Base-by-base conservation (phyloP, 2,113 vertebrate species). In the Gallinago paraguaiae region DNA sequence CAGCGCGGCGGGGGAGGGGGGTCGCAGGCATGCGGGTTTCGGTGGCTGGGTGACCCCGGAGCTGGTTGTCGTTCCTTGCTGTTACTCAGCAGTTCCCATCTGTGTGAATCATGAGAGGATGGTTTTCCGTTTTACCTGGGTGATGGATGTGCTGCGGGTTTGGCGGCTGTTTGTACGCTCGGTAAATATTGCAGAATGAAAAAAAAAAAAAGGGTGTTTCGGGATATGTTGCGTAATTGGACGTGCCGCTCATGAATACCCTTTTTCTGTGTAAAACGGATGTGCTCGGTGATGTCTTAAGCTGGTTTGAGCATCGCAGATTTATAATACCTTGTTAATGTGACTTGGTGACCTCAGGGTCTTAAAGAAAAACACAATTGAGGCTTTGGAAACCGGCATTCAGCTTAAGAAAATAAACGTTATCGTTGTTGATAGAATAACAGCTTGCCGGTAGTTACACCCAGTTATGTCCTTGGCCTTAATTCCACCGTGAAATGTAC, bases 391-490 rank as follows among this genome's bases (percentile, higher is more conserved):
- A 56, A 64, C 39, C 28, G 17, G 30, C 31, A 31, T 88, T 25
- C 13, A 17, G 23, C 11, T 76, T 85, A 76, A 79, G 92, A 71
- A 94, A 93, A 85, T 68, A 91, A 93, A 70, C 17, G 56, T 71
- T 91, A 84, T 53, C 17, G 2, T 67, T 95, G 92, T 86, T 88
- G 93, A 76, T 92, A 39, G 56, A 82, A 69, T 57, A 92, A 86
- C 86, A 89, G 6, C 27, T 31, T 39, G 15, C 45, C 65, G 67
- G 75, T 86, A 53, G 81, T 68, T 92, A 64, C 77, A 25, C 77
- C 94, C 83, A 78, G 86, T n/a, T 92, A 60, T n/a, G 81, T 50
- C 89, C 92, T 95, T 95, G 86, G 69, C 84, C 81, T 89, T 71
- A 78, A 53, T 53, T 91, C 48, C 48, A 2, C 77, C 27, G 19